Evolutionary conservation across 2,888 invertebrate genomes (phyloP), one percentile per base, ranked within the genome.

Genomic region (Gonocerus acuteangulatus): DNA sequence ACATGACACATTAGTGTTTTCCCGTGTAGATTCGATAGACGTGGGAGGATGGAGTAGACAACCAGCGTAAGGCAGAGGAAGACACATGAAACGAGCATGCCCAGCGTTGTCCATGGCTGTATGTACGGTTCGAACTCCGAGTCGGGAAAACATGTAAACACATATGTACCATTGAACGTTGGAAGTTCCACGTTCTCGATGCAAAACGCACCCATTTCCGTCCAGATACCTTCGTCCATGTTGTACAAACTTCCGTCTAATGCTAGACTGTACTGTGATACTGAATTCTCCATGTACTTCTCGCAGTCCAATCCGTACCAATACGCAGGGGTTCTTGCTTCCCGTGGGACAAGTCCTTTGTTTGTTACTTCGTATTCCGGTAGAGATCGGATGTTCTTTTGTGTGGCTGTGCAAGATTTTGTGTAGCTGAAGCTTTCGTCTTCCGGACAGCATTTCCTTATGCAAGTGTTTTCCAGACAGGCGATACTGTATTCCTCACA

Each of bases 1-100:
- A 85, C 82, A 68, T 87, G 82, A 69, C 85, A 84, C 74, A 87
- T 85, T 47, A 87, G 76, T 13, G 84, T 86, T 70, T 82, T 81
- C 0, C 87, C 87, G 64, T 87, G 87, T 16, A 87, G 76, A 74
- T 87, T 88, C 61, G 82, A 80, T 60, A 87, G 75, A 65, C 80
- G 80, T 1, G 86, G 82, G 59, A 87, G 74, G 2, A 78, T 77
- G 48, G 78, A 73, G 73, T 87, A 87, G 23, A 86, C 85, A 64
- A 82, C 49, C 62, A 87, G 73, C 0, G 87, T 87, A 21, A 82
- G 70, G 2, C 79, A 73, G 66, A 87, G 75, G 70, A 85, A 87
- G 9, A 80, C 74, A 66, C 82, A 80, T n/a, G 87, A 86, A 63
- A 82, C 78, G 47, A 79, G 72, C 63, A 73, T 66, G 27, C 75